Evolutionary conservation across 2,888 invertebrate genomes (phyloP).

Genomic region (Melitaea athalia): DNA sequence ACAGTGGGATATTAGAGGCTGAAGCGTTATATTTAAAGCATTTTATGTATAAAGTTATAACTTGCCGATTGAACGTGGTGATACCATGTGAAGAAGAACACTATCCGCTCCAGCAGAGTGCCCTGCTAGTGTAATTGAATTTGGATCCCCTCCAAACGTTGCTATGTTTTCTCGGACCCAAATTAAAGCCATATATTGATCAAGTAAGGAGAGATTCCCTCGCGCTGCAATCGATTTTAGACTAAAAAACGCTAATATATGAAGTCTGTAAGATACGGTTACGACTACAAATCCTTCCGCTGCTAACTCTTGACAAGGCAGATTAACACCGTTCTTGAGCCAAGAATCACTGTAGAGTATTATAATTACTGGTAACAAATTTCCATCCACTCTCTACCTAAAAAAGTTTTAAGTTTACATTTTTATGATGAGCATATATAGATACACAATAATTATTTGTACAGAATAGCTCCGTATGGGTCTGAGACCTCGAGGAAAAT

Average conservation of each 20-base stretch:
- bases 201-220: conserved; percentile 93
- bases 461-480: too few species aligned
- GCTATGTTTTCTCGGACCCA: conserved; percentile 90
- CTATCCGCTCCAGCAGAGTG: conserved; percentile 90
- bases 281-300: conserved; percentile 87
- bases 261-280: conserved; percentile 86
- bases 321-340: conserved; percentile 72
- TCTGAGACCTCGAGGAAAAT: too few species aligned
- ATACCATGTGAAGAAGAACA: conserved; percentile 85
- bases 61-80: conserved; percentile 85
- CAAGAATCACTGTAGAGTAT: conserved; percentile 86
- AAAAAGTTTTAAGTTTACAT: conserved; percentile 44
- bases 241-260: conserved; percentile 86
- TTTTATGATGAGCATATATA: background rate
- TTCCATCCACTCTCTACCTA: conserved; percentile 77
- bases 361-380: conserved; percentile 85
- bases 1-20: too few species aligned
- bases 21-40: too few species aligned
- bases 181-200: conserved; percentile 90
- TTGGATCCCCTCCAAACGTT: conserved; percentile 90
- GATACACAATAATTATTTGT: too few species aligned
- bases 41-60: background rate
- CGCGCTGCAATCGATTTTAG: conserved; percentile 81
- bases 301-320: conserved; percentile 88
- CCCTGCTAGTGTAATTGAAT: conserved; percentile 90